phyloP scores from a whole-genome alignment of 2,888 invertebrate species.

The Zootermopsis nevadensis region DNA sequence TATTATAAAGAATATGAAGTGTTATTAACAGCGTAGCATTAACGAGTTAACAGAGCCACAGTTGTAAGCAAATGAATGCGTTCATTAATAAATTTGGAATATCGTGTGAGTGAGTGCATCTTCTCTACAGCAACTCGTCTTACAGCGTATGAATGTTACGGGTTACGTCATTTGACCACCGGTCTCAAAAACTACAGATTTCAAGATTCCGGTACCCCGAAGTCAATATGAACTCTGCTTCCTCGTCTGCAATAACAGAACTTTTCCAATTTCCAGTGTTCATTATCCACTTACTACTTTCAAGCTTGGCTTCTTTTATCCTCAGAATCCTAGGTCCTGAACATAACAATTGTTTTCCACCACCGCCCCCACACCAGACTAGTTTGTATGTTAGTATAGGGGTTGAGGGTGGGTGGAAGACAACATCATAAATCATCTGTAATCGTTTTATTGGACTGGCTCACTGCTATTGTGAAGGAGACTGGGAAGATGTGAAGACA shows the following conservation, averaged over 20 bases:
- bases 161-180: no score
- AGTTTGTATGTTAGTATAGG: background rate
- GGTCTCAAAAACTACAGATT: no score
- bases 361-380: background rate
- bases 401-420: background rate
- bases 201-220: no score
- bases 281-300: background rate
- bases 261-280: background rate
- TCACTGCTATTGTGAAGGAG: background rate
- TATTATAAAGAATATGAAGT: no score
- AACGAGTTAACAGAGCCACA: no score
- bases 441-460: background rate
- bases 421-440: background rate
- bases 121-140: no score
- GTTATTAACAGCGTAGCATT: no score
- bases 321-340: background rate
- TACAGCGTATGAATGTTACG: no score
- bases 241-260: background rate
- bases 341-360: slow-evolving; percentile 12
- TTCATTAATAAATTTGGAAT: no score
- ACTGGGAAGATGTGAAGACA: background rate
- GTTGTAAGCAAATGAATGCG: no score
- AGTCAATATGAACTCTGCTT: no score
- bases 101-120: no score
- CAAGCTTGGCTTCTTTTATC: slow-evolving; percentile 1